Base-by-base conservation (phyloP, 92 coral and sea anemone genomes). In the Pocillopora meandrina region DNA sequence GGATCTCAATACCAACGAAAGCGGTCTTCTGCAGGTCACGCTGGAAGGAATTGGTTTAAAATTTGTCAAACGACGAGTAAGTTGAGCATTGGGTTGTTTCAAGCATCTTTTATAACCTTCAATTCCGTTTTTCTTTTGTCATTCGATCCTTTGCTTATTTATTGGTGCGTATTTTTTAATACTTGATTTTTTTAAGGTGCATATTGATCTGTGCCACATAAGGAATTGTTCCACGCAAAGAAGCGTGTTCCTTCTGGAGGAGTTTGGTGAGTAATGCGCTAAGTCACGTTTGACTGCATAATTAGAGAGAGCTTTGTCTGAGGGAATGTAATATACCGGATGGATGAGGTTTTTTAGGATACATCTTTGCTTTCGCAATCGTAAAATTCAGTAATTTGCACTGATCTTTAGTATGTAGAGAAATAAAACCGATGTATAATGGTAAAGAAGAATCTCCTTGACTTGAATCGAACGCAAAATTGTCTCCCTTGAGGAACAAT, bases 201-300 rank as follows among this genome's bases (percentile, higher is more conserved):
- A 97, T 85, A 93, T 97, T 65, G 98, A 95, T 72, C 84, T 97
- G 52, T 90, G 93, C 72, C 93, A 95, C 83, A 97, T 97, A 68
- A 92, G 98, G 72, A 97, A 97, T 84, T 97, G 99, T 73, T 97
- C 99, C 31, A 97, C 99, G 10, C 99, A 93, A 80, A 91, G 93
- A 88, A 98, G 99, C 57, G 90, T 94, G 60, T 93, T 97, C 78
- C 95, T 97, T 12, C 77, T 97, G 75, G 99, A 97, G 62, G 99
- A 96, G 81, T 96, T 91, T 69, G 91, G 99, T 96, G 81, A 89
- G 99, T 87, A 56, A 2, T 15, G 35, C 33, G n/a, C 10, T 6
- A 7, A 12, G 52, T 19, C 49, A 9, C 15, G 14, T 67, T 69
- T 69, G 10, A 2, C 52, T 1, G 7, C 52, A 42, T 42, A 42